Base-by-base conservation (phyloP, 2,888 invertebrate genomes). In the Malthinus seriepunctatus region DNA sequence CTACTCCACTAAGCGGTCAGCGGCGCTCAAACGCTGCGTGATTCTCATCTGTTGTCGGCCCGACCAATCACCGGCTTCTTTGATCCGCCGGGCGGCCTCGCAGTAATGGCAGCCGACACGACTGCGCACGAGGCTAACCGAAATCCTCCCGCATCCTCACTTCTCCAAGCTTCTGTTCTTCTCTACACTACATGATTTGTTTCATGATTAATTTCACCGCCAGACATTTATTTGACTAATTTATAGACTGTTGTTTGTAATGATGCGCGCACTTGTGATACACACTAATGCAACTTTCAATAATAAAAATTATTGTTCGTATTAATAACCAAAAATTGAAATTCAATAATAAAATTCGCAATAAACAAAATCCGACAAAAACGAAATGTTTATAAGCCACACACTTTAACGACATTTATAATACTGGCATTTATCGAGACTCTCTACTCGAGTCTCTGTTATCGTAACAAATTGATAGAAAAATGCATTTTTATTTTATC, bases 21-120 rank as follows among this genome's bases (percentile, higher is more conserved):
- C 62, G 66, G 60, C 67, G 64, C 63, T 63, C 65, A 63, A 62
- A 66, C 68, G 66, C 69, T 67, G 67, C 69, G 66, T 67, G 68
- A 60, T 64, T 50, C 68, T 68, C 39, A 42, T 42, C 69, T 67
- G 66, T 74, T 75, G 82, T 81, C 80, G 79, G 75, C 69, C 69
- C 76, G 73, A 74, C 77, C 77, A 76, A 77, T 76, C 77, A 75
- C 72, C 72, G 72, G 70, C 69, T 69, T 73, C 74, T 76, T 75
- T 76, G 76, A 74, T 69, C 73, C 71, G 72, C 75, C 77, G 76
- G 78, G 78, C 78, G 78, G 78, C 78, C 77, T 74, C 75, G 74
- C 76, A 78, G 73, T 78, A 78, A 79, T 79, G 79, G 78, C 78
- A 85, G 85, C 85, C 83, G 84, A 82, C 73, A 83, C 85, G 85